phyloP scores from a whole-genome alignment of 2,797 vertebrate species.

The Sebastiscus albofasciatus region DNA sequence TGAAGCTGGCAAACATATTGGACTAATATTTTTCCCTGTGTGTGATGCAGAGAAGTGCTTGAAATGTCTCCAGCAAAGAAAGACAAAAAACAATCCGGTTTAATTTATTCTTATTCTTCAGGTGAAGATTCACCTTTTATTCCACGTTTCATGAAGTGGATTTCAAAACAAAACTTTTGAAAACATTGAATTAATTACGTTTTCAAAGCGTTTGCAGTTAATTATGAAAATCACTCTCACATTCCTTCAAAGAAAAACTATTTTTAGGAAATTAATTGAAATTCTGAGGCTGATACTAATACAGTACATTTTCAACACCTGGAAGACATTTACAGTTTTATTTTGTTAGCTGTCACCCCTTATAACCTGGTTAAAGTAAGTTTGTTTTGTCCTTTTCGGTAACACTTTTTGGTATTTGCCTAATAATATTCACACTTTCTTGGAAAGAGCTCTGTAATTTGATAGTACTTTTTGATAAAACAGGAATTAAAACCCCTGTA shows the following conservation, averaged over 20 bases:
- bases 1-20: slow-evolving; percentile 32
- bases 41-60: neutral
- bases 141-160: neutral
- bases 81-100: neutral
- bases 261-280: neutral
- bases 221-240: neutral
- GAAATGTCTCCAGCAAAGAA: slow-evolving; percentile 3
- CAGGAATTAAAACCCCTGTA: neutral
- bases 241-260: neutral
- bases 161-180: neutral
- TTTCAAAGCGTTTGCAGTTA: neutral
- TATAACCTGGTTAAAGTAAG: neutral
- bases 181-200: neutral
- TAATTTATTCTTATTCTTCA: neutral
- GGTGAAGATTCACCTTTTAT: neutral
- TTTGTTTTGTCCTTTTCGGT: neutral
- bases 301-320: neutral
- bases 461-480: neutral
- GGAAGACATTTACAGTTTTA: neutral
- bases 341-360: neutral
- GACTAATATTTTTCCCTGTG: slow-evolving; percentile 47
- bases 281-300: neutral
- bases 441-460: neutral
- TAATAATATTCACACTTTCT: neutral
- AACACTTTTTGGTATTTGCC: neutral